Evolutionary conservation across 1,140 invertebrate species (phyloP).

Genomic region (Bombus polaris): DNA sequence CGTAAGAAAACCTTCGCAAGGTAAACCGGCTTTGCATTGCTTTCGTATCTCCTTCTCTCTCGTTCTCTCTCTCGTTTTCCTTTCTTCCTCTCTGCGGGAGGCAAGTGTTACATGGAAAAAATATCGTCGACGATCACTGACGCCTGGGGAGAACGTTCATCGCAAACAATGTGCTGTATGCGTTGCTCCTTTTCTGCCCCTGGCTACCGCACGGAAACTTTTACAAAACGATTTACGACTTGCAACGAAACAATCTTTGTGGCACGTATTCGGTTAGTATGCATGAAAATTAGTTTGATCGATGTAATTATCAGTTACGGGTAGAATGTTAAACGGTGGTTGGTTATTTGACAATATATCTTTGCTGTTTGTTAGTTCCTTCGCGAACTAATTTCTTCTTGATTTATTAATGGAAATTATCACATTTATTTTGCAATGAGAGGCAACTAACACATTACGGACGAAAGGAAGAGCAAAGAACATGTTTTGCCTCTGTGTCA

Average conservation of each 20-base stretch:
- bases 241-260: neutral
- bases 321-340: neutral
- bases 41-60: slow-evolving; percentile 22
- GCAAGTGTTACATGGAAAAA: neutral
- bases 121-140: slow-evolving; percentile 8
- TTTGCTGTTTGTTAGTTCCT: neutral
- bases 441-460: neutral
- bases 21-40: slow-evolving; percentile 73
- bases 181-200: slow-evolving; percentile 26
- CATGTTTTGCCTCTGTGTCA: no score
- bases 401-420: neutral
- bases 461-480: no score
- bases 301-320: neutral
- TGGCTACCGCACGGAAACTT: neutral
- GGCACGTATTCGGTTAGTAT: neutral
- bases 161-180: slow-evolving; percentile 21
- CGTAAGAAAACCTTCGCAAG: slow-evolving; percentile 77
- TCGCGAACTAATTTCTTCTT: neutral
- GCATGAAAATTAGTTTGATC: neutral
- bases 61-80: neutral
- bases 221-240: slow-evolving; percentile 25
- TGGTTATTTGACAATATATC: no score
- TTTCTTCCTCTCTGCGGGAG: slow-evolving; percentile 32
- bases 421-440: neutral
- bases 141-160: slow-evolving; percentile 20